Conservation (phyloP, 2,113 vertebrate species). For the Panthera leo region DNA sequence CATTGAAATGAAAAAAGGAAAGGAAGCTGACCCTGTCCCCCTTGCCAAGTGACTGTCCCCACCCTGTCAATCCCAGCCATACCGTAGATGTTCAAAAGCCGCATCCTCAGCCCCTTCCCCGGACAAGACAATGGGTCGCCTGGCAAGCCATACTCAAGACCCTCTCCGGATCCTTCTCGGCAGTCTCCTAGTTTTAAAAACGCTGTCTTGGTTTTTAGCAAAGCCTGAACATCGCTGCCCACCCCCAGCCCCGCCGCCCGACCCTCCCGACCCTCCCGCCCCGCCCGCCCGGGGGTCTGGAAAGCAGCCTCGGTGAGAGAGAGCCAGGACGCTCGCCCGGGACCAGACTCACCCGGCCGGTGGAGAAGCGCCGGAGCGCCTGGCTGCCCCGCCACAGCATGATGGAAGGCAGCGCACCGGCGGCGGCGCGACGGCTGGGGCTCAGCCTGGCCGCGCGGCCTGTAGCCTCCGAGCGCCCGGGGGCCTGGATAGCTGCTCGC, state of each 20-base stretch:
- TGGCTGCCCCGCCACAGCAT: constrained; percentile 90
- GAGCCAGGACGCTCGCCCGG: not conserved
- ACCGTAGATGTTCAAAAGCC: not conserved
- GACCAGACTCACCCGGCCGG: constrained; percentile 89
- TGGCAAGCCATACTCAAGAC: not conserved
- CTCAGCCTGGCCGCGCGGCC: constrained; percentile 49
- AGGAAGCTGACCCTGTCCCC: not conserved
- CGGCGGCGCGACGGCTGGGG: not conserved
- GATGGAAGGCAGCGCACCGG: not conserved
- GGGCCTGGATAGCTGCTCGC: rapidly evolving
- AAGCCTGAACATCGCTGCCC: not conserved
- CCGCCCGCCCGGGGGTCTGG: not conserved
- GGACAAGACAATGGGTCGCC: not conserved
- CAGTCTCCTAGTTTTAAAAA: not conserved
- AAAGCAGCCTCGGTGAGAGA: not conserved
- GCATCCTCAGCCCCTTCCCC: not conserved
- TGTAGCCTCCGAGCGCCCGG: rapidly evolving
- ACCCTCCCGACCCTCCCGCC: not conserved
- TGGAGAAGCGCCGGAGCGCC: constrained; percentile 90
- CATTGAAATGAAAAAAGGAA: not conserved
- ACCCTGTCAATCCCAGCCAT: not conserved
- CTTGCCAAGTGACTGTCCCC: not conserved
- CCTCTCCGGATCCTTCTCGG: not conserved
- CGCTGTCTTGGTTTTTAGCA: not conserved
- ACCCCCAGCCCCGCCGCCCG: not conserved